Evolutionary conservation across 2,797 vertebrate genomes (phyloP), one percentile per base, ranked within the genome.

Genomic region (Crypturellus tataupa): DNA sequence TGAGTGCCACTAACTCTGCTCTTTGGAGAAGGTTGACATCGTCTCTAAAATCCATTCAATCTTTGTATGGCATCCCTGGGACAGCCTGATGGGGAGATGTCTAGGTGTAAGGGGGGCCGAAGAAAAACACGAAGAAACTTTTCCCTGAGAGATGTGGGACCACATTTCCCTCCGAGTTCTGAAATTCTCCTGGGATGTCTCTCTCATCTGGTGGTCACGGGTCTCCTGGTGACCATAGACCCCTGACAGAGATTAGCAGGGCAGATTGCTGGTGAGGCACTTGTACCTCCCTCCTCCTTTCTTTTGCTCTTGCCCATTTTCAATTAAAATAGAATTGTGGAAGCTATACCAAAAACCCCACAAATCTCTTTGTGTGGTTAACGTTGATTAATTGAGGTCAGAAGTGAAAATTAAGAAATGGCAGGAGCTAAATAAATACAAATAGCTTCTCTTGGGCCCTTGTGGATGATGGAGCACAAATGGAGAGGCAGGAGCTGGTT

Each of bases 291-390:
- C 90, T 70, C 85, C 95, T 96, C 31, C 95, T 96, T 94, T 90
- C 87, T 94, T 96, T 58, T 47, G 49, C 47, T 16, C 58, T 86
- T 25, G 1, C 80, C 68, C 70, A 67, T 65, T 93, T 97, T 97
- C 90, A 96, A 95, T 97, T 96, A 95, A 96, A 97, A 96, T 64
- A 96, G 86, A 96, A 95, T 90, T 85, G 72, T 90, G 56, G 86
- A 93, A 96, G 95, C 72, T 77, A 76, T 58, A 89, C 87, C 55
- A 93, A 95, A 86, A 29, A 60, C 18, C 24, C 72, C 29, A 16
- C 67, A 96, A 91, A 97, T 96, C 86, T 96, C 81, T 90, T 94
- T 95, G 94, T 95, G 78, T 80, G 92, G 92, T 94, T 96, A 91
- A 95, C 89, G 91, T 96, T 94, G 94, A 97, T 96, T 96, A 95